phyloP scores from a whole-genome alignment of 2,888 invertebrate genomes.

The Parnassius apollo region DNA sequence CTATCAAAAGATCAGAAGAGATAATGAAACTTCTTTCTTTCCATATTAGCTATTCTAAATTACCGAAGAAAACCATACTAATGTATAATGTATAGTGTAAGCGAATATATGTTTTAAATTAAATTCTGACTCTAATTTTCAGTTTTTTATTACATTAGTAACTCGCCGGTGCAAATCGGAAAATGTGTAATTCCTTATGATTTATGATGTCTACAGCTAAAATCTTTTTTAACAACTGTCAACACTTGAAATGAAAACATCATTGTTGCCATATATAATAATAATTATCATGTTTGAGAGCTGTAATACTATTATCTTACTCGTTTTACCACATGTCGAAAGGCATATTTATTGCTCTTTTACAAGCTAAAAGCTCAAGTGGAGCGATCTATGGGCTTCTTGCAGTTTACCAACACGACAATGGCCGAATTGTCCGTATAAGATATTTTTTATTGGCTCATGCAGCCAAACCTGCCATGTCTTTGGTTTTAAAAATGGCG shows the following conservation, averaged over 20 bases:
- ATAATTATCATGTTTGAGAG: constrained; percentile 44
- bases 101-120: too few relatives aligned
- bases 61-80: too few relatives aligned
- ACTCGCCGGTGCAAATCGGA: too few relatives aligned
- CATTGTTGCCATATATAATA: constrained; percentile 56
- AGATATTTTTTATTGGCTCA: constrained; percentile 80
- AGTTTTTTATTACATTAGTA: too few relatives aligned
- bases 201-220: too few relatives aligned
- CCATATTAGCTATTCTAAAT: too few relatives aligned
- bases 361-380: constrained; percentile 75
- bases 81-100: too few relatives aligned
- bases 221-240: constrained; percentile 1
- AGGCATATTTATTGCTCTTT: constrained; percentile 77
- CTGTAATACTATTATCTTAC: constrained; percentile 54
- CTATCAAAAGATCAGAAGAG: too few relatives aligned
- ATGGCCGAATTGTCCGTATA: constrained; percentile 79
- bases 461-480: constrained; percentile 79
- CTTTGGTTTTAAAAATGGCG: constrained; percentile 83
- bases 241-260: constrained; percentile 21
- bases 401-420: constrained; percentile 82
- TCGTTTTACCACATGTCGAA: constrained; percentile 76
- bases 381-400: constrained; percentile 79
- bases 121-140: too few relatives aligned
- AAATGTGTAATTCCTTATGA: too few relatives aligned
- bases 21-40: too few relatives aligned